phyloP scores from a whole-genome alignment of 2,113 vertebrate genomes.

The Tyto alba region DNA sequence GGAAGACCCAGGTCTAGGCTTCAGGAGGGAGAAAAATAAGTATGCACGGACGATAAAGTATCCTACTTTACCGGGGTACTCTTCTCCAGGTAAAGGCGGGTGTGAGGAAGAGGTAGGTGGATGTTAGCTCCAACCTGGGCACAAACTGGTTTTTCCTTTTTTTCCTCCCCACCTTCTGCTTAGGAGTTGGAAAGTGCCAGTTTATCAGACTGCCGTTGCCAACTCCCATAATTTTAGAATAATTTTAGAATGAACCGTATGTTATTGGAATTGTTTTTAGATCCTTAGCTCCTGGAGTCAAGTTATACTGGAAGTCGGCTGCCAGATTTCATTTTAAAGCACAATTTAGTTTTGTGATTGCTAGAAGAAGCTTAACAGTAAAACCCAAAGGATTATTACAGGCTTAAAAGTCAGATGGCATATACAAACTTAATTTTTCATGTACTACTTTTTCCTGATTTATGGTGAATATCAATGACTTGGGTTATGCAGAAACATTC shows the following conservation, averaged over 20 bases:
- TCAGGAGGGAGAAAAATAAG: background rate
- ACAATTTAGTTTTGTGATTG: background rate
- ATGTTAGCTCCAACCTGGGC: background rate
- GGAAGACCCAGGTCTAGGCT: background rate
- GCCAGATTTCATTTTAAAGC: constrained; percentile 10
- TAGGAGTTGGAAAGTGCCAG: background rate
- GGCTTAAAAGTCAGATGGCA: background rate
- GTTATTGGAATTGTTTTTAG: background rate
- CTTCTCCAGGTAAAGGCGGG: background rate
- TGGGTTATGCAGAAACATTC: background rate
- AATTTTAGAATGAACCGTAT: background rate
- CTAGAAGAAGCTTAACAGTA: background rate
- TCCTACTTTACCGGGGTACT: background rate
- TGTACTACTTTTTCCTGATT: background rate
- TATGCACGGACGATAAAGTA: background rate
- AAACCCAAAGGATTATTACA: background rate
- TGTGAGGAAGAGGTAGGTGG: background rate
- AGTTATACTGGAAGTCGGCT: background rate
- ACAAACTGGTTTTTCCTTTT: background rate
- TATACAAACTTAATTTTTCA: background rate
- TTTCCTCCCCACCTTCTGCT: background rate
- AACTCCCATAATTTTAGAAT: background rate
- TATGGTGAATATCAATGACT: background rate
- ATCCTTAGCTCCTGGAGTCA: background rate
- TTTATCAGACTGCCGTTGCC: background rate